Percentiles rank a stretch among this genome's conserved stretches.
Conservation (phyloP, 2,797 vertebrate species). For the Sebastes umbrosus region DNA sequence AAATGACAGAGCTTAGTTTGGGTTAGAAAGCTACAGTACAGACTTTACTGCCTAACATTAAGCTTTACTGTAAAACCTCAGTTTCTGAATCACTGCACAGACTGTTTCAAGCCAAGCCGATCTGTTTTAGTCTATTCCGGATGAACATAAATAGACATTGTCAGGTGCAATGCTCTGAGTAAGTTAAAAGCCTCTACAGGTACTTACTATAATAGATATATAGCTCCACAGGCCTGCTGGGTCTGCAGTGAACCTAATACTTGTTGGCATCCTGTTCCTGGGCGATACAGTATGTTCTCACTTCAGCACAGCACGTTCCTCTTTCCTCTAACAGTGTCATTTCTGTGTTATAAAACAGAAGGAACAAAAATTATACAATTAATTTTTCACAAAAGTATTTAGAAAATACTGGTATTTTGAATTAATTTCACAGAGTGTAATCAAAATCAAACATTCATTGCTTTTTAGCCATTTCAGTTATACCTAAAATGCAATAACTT, state of each 20-base stretch:
- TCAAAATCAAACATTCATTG: neutral
- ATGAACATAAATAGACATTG: neutral
- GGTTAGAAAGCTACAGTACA: neutral
- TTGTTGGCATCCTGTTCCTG: neutral
- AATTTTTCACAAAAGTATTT: neutral
- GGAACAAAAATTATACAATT: neutral
- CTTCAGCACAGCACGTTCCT: neutral
- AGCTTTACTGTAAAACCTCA: neutral
- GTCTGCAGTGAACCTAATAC: neutral
- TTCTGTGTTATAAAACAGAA: neutral
- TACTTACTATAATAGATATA: neutral
- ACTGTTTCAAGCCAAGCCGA: neutral
- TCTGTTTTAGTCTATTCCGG: neutral
- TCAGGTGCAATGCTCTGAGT: neutral
- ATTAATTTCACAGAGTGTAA: neutral
- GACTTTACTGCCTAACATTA: neutral
- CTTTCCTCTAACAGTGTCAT: neutral
- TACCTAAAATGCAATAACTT: neutral
- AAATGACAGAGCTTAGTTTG: neutral
- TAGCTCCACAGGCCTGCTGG: neutral
- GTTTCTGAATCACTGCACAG: neutral
- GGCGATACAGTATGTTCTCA: neutral
- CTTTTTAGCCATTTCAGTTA: neutral
- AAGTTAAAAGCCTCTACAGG: neutral
- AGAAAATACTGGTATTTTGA: neutral